Evolutionary conservation across 2,113 vertebrate species (phyloP).

Genomic region (Corynorhinus townsendii): DNA sequence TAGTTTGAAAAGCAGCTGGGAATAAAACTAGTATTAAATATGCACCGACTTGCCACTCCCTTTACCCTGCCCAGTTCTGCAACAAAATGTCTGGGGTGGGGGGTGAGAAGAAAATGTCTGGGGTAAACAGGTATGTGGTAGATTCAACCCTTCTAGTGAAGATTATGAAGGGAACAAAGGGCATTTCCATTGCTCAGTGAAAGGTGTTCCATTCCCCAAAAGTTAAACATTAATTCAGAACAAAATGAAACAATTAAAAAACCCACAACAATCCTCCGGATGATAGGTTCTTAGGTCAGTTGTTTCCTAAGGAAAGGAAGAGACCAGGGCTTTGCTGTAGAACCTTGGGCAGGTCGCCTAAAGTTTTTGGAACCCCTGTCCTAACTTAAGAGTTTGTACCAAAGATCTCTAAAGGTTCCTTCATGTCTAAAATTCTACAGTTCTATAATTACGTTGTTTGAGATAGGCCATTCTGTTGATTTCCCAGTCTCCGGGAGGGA

Average conservation of each 20-base stretch:
- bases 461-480: conserved; percentile 46
- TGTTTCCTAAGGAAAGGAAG: neutral
- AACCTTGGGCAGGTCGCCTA: neutral
- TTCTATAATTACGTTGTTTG: conserved; percentile 43
- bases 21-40: neutral
- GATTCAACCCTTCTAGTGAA: neutral
- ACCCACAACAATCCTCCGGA: neutral
- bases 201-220: neutral
- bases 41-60: neutral
- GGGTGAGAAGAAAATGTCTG: neutral
- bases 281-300: neutral
- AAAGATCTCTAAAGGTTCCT: conserved; percentile 9
- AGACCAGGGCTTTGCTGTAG: neutral
- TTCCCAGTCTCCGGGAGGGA: conserved; percentile 39
- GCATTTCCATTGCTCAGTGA: neutral
- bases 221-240: neutral
- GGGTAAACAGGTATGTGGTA: neutral
- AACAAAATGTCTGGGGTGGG: neutral
- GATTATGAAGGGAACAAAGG: neutral
- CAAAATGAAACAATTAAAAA: neutral
- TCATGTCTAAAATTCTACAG: conserved; percentile 42
- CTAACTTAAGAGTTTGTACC: neutral
- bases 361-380: neutral
- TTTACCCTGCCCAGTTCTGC: neutral
- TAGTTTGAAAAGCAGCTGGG: conserved; percentile 1